A percentile compares a stretch with the other conserved stretches of the same genome.
These are phyloP conservation scores for Caerostris extrusa DNA, from an alignment of 1,140 invertebrate species.

Conservation along the genomic window DNA sequence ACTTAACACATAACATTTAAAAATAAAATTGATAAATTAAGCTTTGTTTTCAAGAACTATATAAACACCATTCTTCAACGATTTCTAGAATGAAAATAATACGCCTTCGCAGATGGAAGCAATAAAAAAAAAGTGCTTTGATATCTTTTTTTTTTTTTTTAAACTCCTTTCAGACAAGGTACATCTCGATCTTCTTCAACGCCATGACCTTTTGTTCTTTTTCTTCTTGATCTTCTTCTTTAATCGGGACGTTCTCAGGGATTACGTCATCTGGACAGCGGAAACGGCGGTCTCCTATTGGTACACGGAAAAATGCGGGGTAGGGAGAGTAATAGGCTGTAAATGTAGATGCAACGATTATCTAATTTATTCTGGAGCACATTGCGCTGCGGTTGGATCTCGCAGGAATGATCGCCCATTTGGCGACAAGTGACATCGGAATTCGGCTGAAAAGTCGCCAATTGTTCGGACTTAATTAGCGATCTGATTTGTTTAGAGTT, in stretches of 20 bases:
- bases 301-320: slow-evolving; percentile 65
- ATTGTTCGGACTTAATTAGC: slow-evolving; percentile 60
- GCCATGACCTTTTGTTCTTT: slow-evolving; percentile 39
- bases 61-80: not conserved
- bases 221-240: slow-evolving; percentile 10
- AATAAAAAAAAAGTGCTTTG: not conserved
- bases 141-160: not conserved
- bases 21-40: too few relatives aligned
- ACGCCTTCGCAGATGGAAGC: not conserved
- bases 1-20: too few relatives aligned
- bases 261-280: slow-evolving; percentile 60
- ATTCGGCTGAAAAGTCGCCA: not conserved
- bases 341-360: slow-evolving; percentile 73
- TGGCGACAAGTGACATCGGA: not conserved
- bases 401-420: slow-evolving; percentile 25
- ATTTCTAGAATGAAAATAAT: not conserved
- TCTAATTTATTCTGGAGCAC: slow-evolving; percentile 60
- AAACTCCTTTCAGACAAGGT: not conserved
- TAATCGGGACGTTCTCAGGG: slow-evolving; percentile 13
- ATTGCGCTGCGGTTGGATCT: not conserved
- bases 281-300: slow-evolving; percentile 69
- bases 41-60: too few relatives aligned
- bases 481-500: slow-evolving; percentile 67
- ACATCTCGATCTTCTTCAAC: not conserved
- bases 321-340: slow-evolving; percentile 59